phyloP scores from a whole-genome alignment of 2,888 invertebrate species.

The Catocala nupta region DNA sequence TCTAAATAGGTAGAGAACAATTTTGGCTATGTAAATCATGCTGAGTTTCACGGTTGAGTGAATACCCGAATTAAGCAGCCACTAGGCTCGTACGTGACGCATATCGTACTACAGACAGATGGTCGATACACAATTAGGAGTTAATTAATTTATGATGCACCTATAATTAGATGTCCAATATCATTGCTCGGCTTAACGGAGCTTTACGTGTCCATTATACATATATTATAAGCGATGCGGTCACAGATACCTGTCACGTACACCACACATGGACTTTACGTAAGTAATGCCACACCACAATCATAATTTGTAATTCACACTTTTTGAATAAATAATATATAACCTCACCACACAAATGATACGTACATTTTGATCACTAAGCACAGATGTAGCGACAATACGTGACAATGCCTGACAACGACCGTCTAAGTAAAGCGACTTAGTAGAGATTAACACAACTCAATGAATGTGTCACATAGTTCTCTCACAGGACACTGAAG shows the following conservation, averaged over 20 bases:
- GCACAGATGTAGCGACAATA: conserved; percentile 7
- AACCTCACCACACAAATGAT: too few relatives aligned
- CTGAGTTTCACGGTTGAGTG: conserved; percentile 49
- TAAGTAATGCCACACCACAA: neutral
- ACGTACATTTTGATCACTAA: neutral
- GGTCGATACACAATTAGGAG: conserved; percentile 55
- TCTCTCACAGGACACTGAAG: conserved; percentile 49
- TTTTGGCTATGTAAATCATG: conserved; percentile 56
- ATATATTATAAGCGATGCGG: conserved; percentile 58
- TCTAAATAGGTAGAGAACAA: conserved; percentile 41
- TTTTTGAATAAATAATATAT: too few relatives aligned
- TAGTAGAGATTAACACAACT: conserved; percentile 60
- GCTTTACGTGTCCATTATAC: conserved; percentile 57
- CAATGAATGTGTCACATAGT: conserved; percentile 64
- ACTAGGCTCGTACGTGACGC: conserved; percentile 43
- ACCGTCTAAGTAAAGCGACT: conserved; percentile 60
- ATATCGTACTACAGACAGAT: conserved; percentile 57
- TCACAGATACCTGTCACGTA: conserved; percentile 36
- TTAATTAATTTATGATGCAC: conserved; percentile 78
- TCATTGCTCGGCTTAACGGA: conserved; percentile 63
- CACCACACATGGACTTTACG: too few relatives aligned
- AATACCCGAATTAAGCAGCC: conserved; percentile 55
- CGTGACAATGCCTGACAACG: conserved; percentile 65
- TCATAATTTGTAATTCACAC: neutral
- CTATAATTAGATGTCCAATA: conserved; percentile 75